Percentiles rank a stretch among this genome's conserved stretches.
Conservation (phyloP, 2,113 vertebrate genomes). For the Corythoichthys haematopterus region DNA sequence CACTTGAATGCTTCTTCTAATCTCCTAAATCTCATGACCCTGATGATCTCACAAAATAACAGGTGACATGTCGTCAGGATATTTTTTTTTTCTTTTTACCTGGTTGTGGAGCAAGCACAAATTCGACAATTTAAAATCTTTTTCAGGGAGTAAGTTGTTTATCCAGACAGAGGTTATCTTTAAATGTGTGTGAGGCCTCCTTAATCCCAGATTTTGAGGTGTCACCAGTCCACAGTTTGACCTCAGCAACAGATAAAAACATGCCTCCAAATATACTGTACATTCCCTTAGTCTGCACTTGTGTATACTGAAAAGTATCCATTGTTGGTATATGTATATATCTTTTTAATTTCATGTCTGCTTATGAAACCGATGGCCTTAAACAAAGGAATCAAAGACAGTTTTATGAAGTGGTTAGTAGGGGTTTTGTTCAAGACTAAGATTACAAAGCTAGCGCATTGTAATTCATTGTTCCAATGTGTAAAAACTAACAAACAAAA, state of each 20-base stretch:
- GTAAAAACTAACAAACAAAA: constrained; percentile 29
- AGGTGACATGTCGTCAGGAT: constrained; percentile 2
- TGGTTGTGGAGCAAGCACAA: constrained; percentile 28
- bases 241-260: neutral
- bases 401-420: constrained; percentile 24
- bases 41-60: constrained; percentile 3
- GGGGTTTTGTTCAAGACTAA: neutral
- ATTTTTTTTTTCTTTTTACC: neutral
- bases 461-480: constrained; percentile 17
- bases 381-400: constrained; percentile 56
- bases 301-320: neutral
- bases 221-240: neutral
- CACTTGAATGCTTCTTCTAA: constrained; percentile 26
- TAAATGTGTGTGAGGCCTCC: constrained; percentile 8
- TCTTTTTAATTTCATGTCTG: constrained; percentile 39
- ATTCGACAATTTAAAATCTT: neutral
- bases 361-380: constrained; percentile 73
- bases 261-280: neutral
- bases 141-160: constrained; percentile 17
- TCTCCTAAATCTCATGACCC: constrained; percentile 42
- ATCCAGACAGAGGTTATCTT: constrained; percentile 8
- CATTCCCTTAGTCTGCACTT: constrained; percentile 5
- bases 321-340: neutral
- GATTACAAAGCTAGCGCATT: neutral
- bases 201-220: constrained; percentile 1